phyloP scores from a whole-genome alignment of 2,797 vertebrate genomes.

The Hydrocynus forskahlii region DNA sequence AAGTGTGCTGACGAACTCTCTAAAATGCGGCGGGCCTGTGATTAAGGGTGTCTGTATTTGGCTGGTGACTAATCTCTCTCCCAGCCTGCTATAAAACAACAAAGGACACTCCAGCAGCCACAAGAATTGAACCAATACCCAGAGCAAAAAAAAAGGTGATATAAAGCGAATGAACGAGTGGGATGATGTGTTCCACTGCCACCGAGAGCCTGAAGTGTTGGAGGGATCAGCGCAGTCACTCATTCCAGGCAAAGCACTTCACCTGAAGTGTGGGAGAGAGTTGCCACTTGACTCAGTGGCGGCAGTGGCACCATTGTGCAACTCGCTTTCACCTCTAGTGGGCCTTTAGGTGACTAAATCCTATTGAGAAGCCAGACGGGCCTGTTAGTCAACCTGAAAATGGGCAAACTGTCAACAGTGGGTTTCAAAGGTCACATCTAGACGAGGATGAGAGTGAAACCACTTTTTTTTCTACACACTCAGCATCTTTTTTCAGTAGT shows the following conservation, averaged over 20 bases:
- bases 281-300: slow-evolving; percentile 23
- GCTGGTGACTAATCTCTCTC: slow-evolving; percentile 42
- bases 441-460: slow-evolving; percentile 26
- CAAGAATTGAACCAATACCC: slow-evolving; percentile 22
- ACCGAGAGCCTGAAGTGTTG: not conserved
- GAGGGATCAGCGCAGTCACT: not conserved
- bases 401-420: slow-evolving; percentile 19
- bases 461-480: slow-evolving; percentile 30
- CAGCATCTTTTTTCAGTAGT: slow-evolving; percentile 6
- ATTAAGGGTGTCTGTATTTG: slow-evolving; percentile 41
- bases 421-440: slow-evolving; percentile 46
- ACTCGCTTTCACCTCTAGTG: not conserved
- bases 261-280: slow-evolving; percentile 23
- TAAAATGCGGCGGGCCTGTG: slow-evolving; percentile 42
- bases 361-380: slow-evolving; percentile 4
- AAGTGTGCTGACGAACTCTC: slow-evolving; percentile 40
- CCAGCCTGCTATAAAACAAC: slow-evolving; percentile 46
- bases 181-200: slow-evolving; percentile 5
- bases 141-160: slow-evolving; percentile 26
- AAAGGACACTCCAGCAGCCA: slow-evolving; percentile 32
- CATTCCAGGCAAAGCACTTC: slow-evolving; percentile 18
- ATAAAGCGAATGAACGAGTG: slow-evolving; percentile 33
- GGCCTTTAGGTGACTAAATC: slow-evolving; percentile 18
- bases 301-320: not conserved
- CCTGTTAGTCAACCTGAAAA: slow-evolving; percentile 24